phyloP scores from a whole-genome alignment of 2,113 vertebrate genomes.

The Pogona vitticeps region DNA sequence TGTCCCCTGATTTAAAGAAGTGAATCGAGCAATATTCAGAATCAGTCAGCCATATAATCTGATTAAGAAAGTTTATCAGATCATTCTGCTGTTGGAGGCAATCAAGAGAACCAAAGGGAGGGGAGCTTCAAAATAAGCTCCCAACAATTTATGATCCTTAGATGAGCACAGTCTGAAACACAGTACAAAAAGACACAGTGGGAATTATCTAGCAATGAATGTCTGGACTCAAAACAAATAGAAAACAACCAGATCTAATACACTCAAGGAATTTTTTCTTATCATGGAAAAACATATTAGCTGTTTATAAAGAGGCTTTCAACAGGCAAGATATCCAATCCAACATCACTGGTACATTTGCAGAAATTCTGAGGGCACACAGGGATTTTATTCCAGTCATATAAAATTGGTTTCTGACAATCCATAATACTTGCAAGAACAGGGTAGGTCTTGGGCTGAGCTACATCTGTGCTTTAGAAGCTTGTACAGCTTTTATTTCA shows the following conservation, averaged over 20 bases:
- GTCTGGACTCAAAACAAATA: constrained; percentile 14
- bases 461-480: too few relatives aligned
- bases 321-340: neutral
- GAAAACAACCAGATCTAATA: neutral
- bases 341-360: neutral
- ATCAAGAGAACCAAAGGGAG: constrained; percentile 18
- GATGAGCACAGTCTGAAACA: constrained; percentile 11
- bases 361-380: neutral
- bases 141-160: constrained; percentile 18
- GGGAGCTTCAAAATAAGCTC: constrained; percentile 21
- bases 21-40: constrained; percentile 36
- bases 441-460: too few relatives aligned
- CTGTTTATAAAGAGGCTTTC: neutral
- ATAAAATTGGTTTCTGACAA: neutral
- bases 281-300: constrained; percentile 16
- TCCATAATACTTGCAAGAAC: neutral
- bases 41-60: constrained; percentile 27
- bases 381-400: neutral
- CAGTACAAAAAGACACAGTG: constrained; percentile 2
- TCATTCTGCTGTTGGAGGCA: constrained; percentile 17
- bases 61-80: constrained; percentile 35
- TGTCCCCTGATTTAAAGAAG: constrained; percentile 16
- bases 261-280: constrained; percentile 1
- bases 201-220: constrained; percentile 1
- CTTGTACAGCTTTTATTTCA: neutral